Conservation (phyloP, 2,113 vertebrate genomes). For the Rhinopomastus cyanomelas region DNA sequence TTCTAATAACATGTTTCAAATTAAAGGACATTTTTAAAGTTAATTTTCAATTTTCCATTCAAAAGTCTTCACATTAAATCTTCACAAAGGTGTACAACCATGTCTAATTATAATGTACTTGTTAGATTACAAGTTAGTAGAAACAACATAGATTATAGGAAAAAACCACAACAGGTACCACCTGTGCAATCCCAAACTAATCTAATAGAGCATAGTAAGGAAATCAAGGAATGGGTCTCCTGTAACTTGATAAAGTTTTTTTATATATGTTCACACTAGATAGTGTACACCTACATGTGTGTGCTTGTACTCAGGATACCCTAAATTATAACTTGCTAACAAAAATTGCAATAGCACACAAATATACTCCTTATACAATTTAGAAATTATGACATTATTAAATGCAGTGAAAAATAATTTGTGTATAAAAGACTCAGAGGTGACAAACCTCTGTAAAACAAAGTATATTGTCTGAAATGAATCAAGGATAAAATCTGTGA, state of each 20-base stretch:
- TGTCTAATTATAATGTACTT: not conserved
- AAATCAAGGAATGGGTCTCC: not conserved
- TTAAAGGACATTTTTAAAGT: not conserved
- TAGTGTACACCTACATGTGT: not conserved
- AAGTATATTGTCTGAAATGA: constrained; percentile 44
- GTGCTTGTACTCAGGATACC: not conserved
- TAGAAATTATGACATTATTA: constrained; percentile 23
- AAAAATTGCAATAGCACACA: not conserved
- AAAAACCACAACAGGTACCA: not conserved
- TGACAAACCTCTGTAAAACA: not conserved
- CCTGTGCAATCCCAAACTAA: not conserved
- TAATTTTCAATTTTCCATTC: not conserved
- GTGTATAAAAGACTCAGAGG: constrained; percentile 21
- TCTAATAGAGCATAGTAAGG: no score
- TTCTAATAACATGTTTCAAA: not conserved
- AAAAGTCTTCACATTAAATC: not conserved
- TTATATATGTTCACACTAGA: not conserved
- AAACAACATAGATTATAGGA: not conserved
- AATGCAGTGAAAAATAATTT: not conserved
- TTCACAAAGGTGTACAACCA: not conserved
- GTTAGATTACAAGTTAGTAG: not conserved
- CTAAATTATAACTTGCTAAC: not conserved
- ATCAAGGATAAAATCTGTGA: not conserved
- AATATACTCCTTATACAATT: constrained; percentile 6
- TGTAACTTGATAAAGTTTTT: not conserved